Evolutionary conservation across 2,797 vertebrate species (phyloP).

Genomic region (Phyllotis vaccarum): DNA sequence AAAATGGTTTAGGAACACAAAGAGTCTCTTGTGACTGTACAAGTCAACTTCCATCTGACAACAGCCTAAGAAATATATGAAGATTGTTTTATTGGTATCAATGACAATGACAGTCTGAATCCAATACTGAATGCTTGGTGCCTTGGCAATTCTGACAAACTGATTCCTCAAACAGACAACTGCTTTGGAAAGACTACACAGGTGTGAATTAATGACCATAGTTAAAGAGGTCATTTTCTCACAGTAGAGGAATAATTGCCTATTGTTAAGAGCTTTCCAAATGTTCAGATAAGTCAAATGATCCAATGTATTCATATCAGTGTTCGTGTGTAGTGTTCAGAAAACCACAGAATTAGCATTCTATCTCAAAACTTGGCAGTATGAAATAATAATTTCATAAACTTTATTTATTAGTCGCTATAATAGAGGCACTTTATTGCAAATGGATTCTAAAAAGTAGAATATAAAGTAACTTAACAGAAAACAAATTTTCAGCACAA

Average conservation of each 20-base stretch:
- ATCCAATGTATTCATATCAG: neutral
- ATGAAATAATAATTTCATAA: constrained; percentile 38
- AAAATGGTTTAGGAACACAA: neutral
- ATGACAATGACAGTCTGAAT: neutral
- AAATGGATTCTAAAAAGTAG: constrained; percentile 41
- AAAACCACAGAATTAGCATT: constrained; percentile 38
- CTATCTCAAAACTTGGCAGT: neutral
- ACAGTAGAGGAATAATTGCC: constrained; percentile 11
- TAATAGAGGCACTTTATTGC: neutral
- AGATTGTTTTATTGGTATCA: constrained; percentile 20
- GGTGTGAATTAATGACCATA: neutral
- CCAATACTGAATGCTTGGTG: neutral
- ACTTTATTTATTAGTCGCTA: neutral
- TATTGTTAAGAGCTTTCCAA: neutral
- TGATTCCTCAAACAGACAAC: neutral
- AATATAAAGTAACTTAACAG: neutral
- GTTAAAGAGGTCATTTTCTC: neutral
- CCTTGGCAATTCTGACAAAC: neutral
- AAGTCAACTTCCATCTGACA: constrained; percentile 19
- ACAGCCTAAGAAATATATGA: neutral
- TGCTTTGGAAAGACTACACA: neutral
- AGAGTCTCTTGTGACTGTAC: neutral
- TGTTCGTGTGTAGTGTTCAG: neutral
- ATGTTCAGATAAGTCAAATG: neutral
- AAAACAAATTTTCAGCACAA: neutral